Percentiles rank a stretch among this genome's conserved stretches.
phyloP scores from a whole-genome alignment of 64 coral and sea anemone genomes.

The Montipora cactus region DNA sequence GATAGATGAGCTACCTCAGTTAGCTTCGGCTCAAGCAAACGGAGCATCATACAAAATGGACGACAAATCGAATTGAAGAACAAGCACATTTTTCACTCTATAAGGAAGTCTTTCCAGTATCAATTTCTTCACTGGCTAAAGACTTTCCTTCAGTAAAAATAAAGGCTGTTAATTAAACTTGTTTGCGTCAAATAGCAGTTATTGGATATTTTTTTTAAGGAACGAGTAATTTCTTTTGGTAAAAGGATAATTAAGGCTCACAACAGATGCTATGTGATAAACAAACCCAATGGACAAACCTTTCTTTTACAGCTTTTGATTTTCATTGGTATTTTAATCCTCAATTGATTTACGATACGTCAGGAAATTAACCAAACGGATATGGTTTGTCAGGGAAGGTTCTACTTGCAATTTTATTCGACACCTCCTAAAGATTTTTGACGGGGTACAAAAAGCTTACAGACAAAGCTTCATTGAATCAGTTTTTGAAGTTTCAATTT shows the following conservation, averaged over 20 bases:
- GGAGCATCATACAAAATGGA: not conserved
- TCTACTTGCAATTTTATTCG: not conserved
- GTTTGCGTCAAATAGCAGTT: not conserved
- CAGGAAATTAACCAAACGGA: slow-evolving; percentile 30
- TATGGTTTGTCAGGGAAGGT: slow-evolving; percentile 33
- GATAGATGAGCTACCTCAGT: not conserved
- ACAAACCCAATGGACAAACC: not conserved
- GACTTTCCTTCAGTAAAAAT: not conserved
- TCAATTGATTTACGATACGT: slow-evolving; percentile 49
- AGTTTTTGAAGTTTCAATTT: not conserved
- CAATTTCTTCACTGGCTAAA: not conserved
- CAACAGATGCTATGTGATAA: slow-evolving; percentile 15
- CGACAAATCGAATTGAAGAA: not conserved
- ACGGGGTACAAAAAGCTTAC: not conserved
- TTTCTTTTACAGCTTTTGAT: not conserved
- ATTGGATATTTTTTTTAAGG: not conserved
- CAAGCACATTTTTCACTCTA: not conserved
- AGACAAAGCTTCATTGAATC: not conserved
- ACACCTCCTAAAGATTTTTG: not conserved
- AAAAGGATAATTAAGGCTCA: not conserved
- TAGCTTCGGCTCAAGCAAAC: not conserved
- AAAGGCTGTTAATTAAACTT: slow-evolving; percentile 1
- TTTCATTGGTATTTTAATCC: slow-evolving; percentile 51
- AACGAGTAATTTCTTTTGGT: not conserved
- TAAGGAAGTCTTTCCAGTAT: slow-evolving; percentile 15